Conservation (phyloP, 2,888 invertebrate genomes). For the Hypolimnas misippus region DNA sequence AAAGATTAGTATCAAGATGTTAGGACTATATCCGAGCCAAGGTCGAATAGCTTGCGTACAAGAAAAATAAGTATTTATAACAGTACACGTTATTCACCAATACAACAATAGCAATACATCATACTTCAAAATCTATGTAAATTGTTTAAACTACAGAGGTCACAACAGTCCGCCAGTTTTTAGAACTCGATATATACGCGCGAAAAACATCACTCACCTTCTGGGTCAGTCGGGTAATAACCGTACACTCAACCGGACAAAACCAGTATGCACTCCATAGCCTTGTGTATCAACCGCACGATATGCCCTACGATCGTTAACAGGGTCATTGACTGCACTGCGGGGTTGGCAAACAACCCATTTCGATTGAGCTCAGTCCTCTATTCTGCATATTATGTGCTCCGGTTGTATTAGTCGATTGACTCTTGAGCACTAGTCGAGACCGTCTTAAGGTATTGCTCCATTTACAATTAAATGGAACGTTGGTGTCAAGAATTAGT, state of each 20-base stretch:
- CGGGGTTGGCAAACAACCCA: conserved; percentile 52
- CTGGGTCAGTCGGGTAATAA: background rate
- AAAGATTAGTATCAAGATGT: no score
- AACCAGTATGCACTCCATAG: background rate
- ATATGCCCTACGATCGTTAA: conserved; percentile 55
- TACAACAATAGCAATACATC: no score
- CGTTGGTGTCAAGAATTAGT: background rate
- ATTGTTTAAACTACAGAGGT: no score
- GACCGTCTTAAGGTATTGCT: conserved; percentile 1
- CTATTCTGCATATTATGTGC: conserved; percentile 48
- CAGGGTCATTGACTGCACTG: conserved; percentile 60
- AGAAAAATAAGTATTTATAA: no score
- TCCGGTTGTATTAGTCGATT: conserved; percentile 41
- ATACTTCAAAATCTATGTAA: no score
- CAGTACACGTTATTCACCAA: no score
- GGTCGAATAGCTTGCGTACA: no score
- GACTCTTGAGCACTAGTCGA: conserved; percentile 20
- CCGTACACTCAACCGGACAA: conserved; percentile 2
- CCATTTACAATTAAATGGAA: conserved; percentile 6
- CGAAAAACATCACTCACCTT: background rate
- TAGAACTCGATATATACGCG: background rate
- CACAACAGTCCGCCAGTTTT: no score
- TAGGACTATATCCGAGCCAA: no score
- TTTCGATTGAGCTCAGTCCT: conserved; percentile 52
- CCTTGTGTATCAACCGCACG: conserved; percentile 44